Percentiles rank a stretch among this genome's conserved stretches.
phyloP scores from a whole-genome alignment of 1,140 invertebrate species.

The Hyles vespertilio region DNA sequence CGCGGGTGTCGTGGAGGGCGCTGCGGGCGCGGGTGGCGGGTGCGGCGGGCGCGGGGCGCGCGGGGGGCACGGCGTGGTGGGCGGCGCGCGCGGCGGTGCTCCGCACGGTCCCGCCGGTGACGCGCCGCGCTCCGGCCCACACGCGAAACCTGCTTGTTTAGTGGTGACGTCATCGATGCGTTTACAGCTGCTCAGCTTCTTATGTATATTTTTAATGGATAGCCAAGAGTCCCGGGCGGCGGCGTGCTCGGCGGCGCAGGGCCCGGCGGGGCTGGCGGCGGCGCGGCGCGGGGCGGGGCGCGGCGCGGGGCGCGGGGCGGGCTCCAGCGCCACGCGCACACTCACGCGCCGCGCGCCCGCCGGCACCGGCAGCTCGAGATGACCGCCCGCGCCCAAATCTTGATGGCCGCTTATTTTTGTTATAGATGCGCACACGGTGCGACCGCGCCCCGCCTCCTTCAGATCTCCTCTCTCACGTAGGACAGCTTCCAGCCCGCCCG shows the following conservation, averaged over 20 bases:
- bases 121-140: neutral
- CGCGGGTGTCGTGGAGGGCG: neutral
- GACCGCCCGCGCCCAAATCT: neutral
- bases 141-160: neutral
- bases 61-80: neutral
- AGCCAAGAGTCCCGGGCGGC: slow-evolving; percentile 1
- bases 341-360: neutral
- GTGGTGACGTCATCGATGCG: neutral
- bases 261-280: neutral
- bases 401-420: neutral
- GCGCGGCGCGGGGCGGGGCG: neutral
- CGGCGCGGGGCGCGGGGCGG: neutral
- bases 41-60: neutral
- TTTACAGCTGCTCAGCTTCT: neutral
- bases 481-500: neutral
- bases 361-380: neutral
- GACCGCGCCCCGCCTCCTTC: slow-evolving; percentile 2
- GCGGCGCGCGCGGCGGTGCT: neutral
- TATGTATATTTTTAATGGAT: slow-evolving; percentile 6
- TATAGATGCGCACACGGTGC: neutral
- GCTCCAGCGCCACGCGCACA: neutral
- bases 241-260: neutral
- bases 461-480: neutral
- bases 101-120: neutral
- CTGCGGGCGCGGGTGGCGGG: neutral